These are phyloP conservation scores for Epinephelus coioides DNA, from an alignment of 2,797 vertebrate genomes.

Conservation along the genomic window DNA sequence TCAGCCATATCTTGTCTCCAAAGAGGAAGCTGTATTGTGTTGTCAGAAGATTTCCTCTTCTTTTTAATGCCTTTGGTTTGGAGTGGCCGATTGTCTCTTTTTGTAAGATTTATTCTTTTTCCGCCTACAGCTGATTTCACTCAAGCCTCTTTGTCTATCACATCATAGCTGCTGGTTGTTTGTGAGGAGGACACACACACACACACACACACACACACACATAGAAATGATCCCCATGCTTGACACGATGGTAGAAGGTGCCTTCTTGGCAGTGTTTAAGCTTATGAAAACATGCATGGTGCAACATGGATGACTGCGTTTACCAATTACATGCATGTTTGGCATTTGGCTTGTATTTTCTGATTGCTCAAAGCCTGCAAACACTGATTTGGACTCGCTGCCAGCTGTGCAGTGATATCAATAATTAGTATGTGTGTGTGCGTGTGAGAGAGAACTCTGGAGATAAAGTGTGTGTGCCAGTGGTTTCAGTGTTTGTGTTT, in stretches of 20 bases:
- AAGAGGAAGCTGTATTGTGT: conserved; percentile 27
- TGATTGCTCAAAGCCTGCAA: conserved; percentile 48
- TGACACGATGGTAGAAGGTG: conserved; percentile 12
- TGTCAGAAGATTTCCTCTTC: conserved; percentile 27
- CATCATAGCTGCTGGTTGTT: conserved; percentile 37
- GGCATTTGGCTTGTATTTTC: conserved; percentile 59
- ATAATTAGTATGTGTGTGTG: conserved; percentile 50
- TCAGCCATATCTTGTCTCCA: conserved; percentile 15
- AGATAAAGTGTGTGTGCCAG: conserved; percentile 5
- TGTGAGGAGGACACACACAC: conserved; percentile 14
- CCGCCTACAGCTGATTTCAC: conserved; percentile 50
- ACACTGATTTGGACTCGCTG: conserved; percentile 53
- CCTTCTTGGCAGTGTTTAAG: conserved; percentile 18
- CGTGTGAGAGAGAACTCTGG: not conserved
- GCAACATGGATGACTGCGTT: conserved; percentile 50
- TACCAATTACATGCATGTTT: conserved; percentile 73
- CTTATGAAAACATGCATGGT: conserved; percentile 42
- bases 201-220: conserved; percentile 2
- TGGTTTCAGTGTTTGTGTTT: conserved; percentile 11
- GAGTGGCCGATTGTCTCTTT: conserved; percentile 43
- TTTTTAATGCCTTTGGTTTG: conserved; percentile 33
- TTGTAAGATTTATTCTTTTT: conserved; percentile 39
- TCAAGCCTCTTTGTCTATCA: conserved; percentile 43
- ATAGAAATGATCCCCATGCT: conserved; percentile 13
- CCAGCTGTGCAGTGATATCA: conserved; percentile 64